Evolutionary conservation across 2,113 vertebrate genomes (phyloP).

Genomic region (Phoxinus phoxinus): DNA sequence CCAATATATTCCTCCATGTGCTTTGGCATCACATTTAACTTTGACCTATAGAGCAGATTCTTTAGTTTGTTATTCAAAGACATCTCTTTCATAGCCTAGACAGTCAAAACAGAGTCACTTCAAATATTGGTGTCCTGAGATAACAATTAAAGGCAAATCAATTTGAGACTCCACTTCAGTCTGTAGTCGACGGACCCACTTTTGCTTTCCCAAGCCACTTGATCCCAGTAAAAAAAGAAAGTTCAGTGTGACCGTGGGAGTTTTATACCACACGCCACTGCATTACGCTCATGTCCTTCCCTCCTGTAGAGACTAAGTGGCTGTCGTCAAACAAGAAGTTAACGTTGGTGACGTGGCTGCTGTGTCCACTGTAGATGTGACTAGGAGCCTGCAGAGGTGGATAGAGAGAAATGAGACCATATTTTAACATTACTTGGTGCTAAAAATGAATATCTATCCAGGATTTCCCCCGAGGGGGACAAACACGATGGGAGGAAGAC

Average conservation of each 20-base stretch:
- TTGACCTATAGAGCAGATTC: neutral
- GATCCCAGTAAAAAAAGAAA: conserved; percentile 27
- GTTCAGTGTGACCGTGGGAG: conserved; percentile 27
- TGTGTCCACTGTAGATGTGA: conserved; percentile 91
- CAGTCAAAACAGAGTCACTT: conserved; percentile 33
- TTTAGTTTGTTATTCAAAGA: conserved; percentile 32
- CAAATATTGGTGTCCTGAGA: conserved; percentile 42
- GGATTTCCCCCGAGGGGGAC: no score
- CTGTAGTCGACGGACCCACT: conserved; percentile 3
- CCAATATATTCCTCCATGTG: neutral
- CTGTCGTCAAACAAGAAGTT: conserved; percentile 91
- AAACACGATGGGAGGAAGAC: no score
- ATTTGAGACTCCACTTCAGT: neutral
- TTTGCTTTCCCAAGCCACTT: conserved; percentile 22
- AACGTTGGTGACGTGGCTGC: conserved; percentile 98
- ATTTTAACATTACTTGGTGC: neutral
- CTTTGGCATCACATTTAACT: conserved; percentile 49
- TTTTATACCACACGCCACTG: conserved; percentile 94
- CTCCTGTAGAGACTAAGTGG: conserved; percentile 94
- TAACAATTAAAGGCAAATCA: conserved; percentile 44
- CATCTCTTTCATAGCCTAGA: neutral
- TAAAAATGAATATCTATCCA: neutral
- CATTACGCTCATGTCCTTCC: conserved; percentile 98
- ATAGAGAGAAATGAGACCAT: conserved; percentile 28
- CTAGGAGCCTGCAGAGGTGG: conserved; percentile 84